These are phyloP conservation scores for Danaus chrysippus DNA, from an alignment of 2,888 invertebrate species.

Conservation along the genomic window DNA sequence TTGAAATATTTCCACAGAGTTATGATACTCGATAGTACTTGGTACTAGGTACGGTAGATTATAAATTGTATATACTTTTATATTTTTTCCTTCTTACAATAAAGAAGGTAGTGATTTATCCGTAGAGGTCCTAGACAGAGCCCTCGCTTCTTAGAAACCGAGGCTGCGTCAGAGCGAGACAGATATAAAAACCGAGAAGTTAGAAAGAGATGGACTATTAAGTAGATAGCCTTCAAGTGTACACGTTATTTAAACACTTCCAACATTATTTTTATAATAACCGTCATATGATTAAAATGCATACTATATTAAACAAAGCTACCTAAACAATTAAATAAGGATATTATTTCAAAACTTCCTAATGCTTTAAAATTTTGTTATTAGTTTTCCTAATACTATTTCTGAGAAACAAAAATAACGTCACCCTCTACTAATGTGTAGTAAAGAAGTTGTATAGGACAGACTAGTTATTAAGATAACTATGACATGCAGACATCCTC, in stretches of 20 bases:
- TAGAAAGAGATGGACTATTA: slow-evolving; percentile 38
- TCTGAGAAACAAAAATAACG: too few relatives aligned
- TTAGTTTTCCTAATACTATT: too few relatives aligned
- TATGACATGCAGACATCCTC: slow-evolving; percentile 28
- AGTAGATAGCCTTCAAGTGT: slow-evolving; percentile 64
- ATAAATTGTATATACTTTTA: too few relatives aligned
- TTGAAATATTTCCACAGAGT: too few relatives aligned
- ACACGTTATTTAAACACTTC: slow-evolving; percentile 49
- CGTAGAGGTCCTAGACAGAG: slow-evolving; percentile 33
- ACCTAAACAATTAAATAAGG: too few relatives aligned
- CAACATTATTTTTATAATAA: slow-evolving; percentile 36
- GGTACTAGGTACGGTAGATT: too few relatives aligned
- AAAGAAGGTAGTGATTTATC: slow-evolving; percentile 3
- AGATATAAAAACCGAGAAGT: slow-evolving; percentile 31
- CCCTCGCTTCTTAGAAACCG: slow-evolving; percentile 57
- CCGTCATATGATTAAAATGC: slow-evolving; percentile 36
- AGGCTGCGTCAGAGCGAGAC: slow-evolving; percentile 48
- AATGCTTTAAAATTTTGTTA: too few relatives aligned
- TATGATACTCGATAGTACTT: too few relatives aligned
- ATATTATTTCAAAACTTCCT: too few relatives aligned
- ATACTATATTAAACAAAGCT: background rate
- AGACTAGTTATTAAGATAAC: slow-evolving; percentile 16
- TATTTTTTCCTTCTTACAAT: background rate
- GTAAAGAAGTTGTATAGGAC: background rate
- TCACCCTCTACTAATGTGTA: too few relatives aligned